Evolutionary conservation across 2,888 invertebrate genomes (phyloP), one percentile per base, ranked within the genome.

Genomic region (Graphium colonna): DNA sequence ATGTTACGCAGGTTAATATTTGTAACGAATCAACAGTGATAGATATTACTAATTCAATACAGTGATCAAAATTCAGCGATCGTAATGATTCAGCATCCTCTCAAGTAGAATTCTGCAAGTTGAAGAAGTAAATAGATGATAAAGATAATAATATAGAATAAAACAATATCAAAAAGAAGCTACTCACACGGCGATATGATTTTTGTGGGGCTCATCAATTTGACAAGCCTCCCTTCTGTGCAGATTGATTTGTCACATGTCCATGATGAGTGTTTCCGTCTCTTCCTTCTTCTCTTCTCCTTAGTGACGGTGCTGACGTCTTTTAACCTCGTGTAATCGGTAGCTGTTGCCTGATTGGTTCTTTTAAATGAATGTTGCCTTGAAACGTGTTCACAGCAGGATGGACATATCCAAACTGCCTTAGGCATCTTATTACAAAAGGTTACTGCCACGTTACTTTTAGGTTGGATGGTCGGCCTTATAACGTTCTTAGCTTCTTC

Each of bases 151-250:
- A n/a, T n/a, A n/a, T n/a, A n/a, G n/a, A n/a, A n/a, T n/a, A n/a
- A n/a, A n/a, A n/a, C n/a, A n/a, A n/a, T n/a, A n/a, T n/a, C n/a
- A n/a, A n/a, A n/a, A n/a, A n/a, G n/a, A n/a, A n/a, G n/a, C n/a
- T n/a, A 55, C 53, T 65, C 58, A 81, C 79, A 66, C 33, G 60
- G 28, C 0, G 81, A 79, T 59, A 82, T 80, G 43, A 82, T 64
- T 50, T 77, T 72, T 0, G 76, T 64, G 12, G 60, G 62, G 53
- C 77, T 82, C 46, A 55, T 70, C 55, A 83, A 82, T 9, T 68
- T 69, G 8, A 82, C 82, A 12, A 68, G 52, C 51, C 64, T 73
- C 2, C 63, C 69, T 43, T 73, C 71, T 0, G 68, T 63, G 1
- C 56, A 52, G 0, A 72, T 52, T 0, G 64, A 65, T 38, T 44